These are phyloP conservation scores for Lepidocolaptes lacrymiger DNA, from an alignment of 2,797 vertebrate genomes.

Conservation along the genomic window DNA sequence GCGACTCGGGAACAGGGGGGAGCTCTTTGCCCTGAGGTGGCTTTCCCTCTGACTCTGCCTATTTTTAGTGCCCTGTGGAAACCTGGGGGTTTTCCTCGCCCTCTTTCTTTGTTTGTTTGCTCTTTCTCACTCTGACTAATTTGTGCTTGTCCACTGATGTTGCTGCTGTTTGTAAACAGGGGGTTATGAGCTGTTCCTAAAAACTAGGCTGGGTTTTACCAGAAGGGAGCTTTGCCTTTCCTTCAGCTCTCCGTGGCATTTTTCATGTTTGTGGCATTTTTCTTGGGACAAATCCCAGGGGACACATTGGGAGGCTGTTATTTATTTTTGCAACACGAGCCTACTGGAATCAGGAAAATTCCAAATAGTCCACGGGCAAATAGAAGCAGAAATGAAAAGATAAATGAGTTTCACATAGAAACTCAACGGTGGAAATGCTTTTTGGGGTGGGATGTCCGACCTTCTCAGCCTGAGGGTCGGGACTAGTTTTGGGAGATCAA, in stretches of 20 bases:
- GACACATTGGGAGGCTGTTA: neutral
- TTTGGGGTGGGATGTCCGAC: neutral
- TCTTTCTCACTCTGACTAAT: neutral
- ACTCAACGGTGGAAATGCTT: neutral
- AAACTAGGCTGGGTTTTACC: conserved; percentile 46
- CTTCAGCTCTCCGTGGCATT: neutral
- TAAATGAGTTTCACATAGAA: neutral
- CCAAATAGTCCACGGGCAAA: neutral
- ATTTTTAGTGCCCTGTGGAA: neutral
- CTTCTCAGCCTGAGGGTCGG: neutral
- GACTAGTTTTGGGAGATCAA: neutral
- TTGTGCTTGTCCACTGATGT: neutral
- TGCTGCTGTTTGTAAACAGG: conserved; percentile 62
- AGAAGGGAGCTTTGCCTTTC: conserved; percentile 25
- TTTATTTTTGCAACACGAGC: neutral
- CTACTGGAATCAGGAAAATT: neutral
- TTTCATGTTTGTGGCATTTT: neutral
- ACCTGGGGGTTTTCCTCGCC: conserved; percentile 19
- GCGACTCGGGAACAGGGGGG: neutral
- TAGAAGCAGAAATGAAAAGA: neutral
- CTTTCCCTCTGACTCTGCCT: conserved; percentile 9
- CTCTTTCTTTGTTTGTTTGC: neutral
- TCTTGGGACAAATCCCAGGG: neutral
- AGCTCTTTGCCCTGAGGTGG: neutral
- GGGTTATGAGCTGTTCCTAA: conserved; percentile 14